Evolutionary conservation across 2,797 vertebrate species (phyloP).

Genomic region (Sebastes hubbsi): DNA sequence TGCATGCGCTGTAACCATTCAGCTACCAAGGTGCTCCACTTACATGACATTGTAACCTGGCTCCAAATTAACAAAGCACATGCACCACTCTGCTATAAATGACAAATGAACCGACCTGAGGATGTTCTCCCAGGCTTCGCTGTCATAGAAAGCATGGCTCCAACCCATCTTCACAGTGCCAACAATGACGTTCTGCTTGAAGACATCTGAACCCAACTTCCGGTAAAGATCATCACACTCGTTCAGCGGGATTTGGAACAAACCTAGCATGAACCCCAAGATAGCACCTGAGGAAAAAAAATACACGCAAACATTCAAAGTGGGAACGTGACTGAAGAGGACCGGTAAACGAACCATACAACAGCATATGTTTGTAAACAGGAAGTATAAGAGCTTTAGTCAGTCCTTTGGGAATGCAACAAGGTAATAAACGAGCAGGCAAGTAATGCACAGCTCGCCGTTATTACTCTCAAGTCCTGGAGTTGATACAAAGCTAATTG

Average conservation of each 20-base stretch:
- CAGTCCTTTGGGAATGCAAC: not conserved
- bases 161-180: constrained; percentile 98
- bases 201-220: constrained; percentile 93
- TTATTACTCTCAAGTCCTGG: not conserved
- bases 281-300: constrained; percentile 87
- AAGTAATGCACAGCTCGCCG: not conserved
- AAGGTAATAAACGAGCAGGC: constrained; percentile 1
- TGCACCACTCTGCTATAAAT: not conserved
- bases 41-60: not conserved
- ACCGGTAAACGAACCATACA: not conserved
- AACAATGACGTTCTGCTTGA: constrained; percentile 96
- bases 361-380: not conserved
- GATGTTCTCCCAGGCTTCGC: constrained; percentile 94
- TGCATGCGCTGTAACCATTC: too few species aligned
- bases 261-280: constrained; percentile 94
- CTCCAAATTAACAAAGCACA: not conserved
- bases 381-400: not conserved
- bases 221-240: constrained; percentile 95
- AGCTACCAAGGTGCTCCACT: not conserved
- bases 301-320: constrained; percentile 15
- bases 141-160: constrained; percentile 97
- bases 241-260: constrained; percentile 91
- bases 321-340: not conserved
- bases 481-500: not conserved
- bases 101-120: constrained; percentile 88